These are phyloP conservation scores for Marcusenius ussheri DNA, from an alignment of 2,113 vertebrate species.

Conservation along the genomic window DNA sequence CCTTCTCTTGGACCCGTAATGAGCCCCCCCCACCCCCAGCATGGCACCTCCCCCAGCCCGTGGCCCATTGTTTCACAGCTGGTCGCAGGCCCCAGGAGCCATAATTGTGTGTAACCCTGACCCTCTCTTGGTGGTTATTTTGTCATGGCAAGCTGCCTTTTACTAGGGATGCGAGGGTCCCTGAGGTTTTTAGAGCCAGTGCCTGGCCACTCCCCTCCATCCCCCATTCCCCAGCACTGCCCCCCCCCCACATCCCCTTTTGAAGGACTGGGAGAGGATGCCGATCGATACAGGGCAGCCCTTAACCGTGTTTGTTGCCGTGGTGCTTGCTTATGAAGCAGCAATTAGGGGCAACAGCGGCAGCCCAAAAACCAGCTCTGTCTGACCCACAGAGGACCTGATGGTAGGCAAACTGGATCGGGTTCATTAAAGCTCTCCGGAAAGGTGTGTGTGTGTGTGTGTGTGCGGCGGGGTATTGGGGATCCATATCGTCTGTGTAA, in stretches of 20 bases:
- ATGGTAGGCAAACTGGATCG: conserved; percentile 46
- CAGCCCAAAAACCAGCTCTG: conserved; percentile 12
- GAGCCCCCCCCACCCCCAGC: conserved; percentile 37
- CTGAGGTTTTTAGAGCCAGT: conserved; percentile 53
- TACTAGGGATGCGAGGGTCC: conserved; percentile 49
- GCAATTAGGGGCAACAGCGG: conserved; percentile 58
- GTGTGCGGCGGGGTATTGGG: conserved; percentile 12
- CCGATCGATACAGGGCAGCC: conserved; percentile 58
- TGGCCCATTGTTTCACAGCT: conserved; percentile 50
- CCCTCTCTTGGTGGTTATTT: conserved; percentile 62
- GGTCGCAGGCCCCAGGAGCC: conserved; percentile 43
- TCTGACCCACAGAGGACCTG: conserved; percentile 43
- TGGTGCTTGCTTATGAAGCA: conserved; percentile 58
- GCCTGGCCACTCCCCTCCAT: background rate
- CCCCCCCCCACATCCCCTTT: conserved; percentile 15
- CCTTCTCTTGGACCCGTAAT: conserved; percentile 63
- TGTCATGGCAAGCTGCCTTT: conserved; percentile 55
- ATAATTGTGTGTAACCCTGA: conserved; percentile 58
- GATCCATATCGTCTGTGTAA: conserved; percentile 52
- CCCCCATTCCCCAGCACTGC: background rate
- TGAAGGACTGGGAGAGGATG: conserved; percentile 29
- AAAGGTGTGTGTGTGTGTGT: conserved; percentile 7
- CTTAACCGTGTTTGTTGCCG: conserved; percentile 66
- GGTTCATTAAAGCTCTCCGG: conserved; percentile 47
- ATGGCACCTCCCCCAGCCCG: conserved; percentile 15